A percentile compares a stretch with the other conserved stretches of the same genome.
Evolutionary conservation across 2,888 invertebrate genomes (phyloP).

Genomic region (Andrena minutula): DNA sequence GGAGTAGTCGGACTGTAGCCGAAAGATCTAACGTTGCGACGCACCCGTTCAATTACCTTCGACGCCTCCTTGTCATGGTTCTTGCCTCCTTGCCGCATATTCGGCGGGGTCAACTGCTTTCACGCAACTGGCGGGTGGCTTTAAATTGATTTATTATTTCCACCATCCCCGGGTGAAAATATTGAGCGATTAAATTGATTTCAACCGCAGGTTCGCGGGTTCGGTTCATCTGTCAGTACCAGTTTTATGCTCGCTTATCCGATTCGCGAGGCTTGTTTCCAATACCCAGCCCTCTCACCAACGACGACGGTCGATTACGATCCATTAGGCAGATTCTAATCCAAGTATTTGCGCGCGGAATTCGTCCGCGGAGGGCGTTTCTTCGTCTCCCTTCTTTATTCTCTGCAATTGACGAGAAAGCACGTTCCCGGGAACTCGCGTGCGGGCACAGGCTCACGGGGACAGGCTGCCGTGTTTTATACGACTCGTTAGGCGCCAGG

Average conservation of each 20-base stretch:
- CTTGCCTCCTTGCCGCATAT: not conserved
- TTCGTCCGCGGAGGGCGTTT: conserved; percentile 34
- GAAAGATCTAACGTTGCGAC: conserved; percentile 64
- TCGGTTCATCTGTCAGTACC: not conserved
- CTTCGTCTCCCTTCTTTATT: conserved; percentile 42
- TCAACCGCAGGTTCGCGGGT: conserved; percentile 2
- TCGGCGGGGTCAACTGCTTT: not conserved
- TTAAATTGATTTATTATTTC: conserved; percentile 1
- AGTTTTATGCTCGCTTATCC: not conserved
- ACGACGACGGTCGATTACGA: conserved; percentile 40
- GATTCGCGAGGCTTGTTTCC: conserved; percentile 12
- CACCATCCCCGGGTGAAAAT: not conserved
- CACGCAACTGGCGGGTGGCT: not conserved
- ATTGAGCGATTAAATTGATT: conserved; percentile 15
- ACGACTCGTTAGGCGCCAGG: conserved; percentile 71
- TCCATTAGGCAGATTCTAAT: conserved; percentile 52
- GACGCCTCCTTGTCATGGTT: not conserved
- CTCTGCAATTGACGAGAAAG: conserved; percentile 50
- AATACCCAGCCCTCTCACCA: conserved; percentile 20
- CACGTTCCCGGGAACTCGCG: conserved; percentile 67
- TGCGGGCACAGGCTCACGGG: conserved; percentile 57
- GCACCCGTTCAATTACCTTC: conserved; percentile 7
- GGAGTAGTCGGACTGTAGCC: conserved; percentile 65
- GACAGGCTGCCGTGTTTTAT: conserved; percentile 67
- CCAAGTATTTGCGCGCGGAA: conserved; percentile 35